Conservation (phyloP, 2,113 vertebrate genomes). For the Bambusicola thoracicus region DNA sequence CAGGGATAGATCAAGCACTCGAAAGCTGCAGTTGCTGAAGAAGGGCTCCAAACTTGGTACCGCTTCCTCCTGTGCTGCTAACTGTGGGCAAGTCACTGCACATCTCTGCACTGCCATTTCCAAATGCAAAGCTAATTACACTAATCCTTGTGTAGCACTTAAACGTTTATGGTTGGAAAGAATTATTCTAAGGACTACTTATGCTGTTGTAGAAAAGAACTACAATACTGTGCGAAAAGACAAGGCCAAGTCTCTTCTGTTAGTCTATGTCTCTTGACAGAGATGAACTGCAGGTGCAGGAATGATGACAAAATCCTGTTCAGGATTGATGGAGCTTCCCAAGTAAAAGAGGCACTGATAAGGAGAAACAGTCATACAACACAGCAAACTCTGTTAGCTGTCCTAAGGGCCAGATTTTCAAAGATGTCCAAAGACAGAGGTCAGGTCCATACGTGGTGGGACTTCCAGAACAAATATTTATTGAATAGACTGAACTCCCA, state of each 20-base stretch:
- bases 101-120: background rate
- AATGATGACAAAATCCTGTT: background rate
- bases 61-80: background rate
- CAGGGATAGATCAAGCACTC: background rate
- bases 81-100: background rate
- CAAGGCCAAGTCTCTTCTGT: background rate
- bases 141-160: conserved; percentile 33
- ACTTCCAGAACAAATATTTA: background rate
- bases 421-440: background rate
- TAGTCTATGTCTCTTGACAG: background rate
- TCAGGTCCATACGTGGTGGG: accelerated
- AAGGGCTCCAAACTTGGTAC: background rate
- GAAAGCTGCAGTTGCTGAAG: background rate
- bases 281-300: background rate
- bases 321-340: background rate
- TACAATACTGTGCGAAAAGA: background rate
- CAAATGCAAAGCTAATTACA: conserved; percentile 52
- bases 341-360: background rate
- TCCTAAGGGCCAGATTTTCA: background rate
- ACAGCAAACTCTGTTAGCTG: background rate
- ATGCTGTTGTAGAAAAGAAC: background rate
- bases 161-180: conserved; percentile 1
- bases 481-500: background rate
- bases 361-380: background rate
- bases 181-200: conserved; percentile 25